Evolutionary conservation across 2,888 invertebrate species (phyloP), one percentile per base, ranked within the genome.

Genomic region (Tolmerus cingulatus): DNA sequence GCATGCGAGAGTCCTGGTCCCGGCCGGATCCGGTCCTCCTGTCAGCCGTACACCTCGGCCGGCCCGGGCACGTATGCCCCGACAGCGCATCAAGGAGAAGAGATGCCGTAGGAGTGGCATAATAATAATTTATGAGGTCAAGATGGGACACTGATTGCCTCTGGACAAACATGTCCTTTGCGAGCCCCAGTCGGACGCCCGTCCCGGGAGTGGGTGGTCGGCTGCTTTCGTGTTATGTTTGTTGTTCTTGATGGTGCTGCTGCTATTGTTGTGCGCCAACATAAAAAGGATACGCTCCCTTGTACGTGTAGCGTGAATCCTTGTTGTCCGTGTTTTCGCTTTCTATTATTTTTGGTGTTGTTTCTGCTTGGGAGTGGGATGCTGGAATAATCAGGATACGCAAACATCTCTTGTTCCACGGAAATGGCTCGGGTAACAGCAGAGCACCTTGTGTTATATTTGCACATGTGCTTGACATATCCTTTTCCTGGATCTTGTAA

Each of bases 71-170:
- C 74, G 74, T 74, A 74, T 85, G 74, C 7, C 74, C 74, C 37
- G 40, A 14, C 74, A 43, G 85, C 74, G 46, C 51, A 74, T 51
- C 85, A 85, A 85, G 85, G n/a, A 85, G 85, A 27, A 85, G 51
- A 74, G 74, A 74, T 74, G 27, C 85, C 34, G 55, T 43, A 86
- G 86, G 88, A 88, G 87, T 87, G 87, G 87, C 87, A 88, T 88
- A 88, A 88, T 88, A 88, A 88, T 88, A 87, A 88, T 88, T 88
- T 88, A 88, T 88, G 88, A 88, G 88, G 88, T 88, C 88, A 88
- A 88, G 87, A 88, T 88, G 86, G 87, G 87, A 88, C 88, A 88
- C 88, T 88, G 88, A 88, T 88, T 88, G 88, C 88, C 87, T 88
- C 82, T 78, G 87, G 88, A 88, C 84, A 88, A 88, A 88, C 77